These are phyloP conservation scores for Pyrocephalus nanus DNA, from an alignment of 2,797 vertebrate genomes.

Conservation along the genomic window DNA sequence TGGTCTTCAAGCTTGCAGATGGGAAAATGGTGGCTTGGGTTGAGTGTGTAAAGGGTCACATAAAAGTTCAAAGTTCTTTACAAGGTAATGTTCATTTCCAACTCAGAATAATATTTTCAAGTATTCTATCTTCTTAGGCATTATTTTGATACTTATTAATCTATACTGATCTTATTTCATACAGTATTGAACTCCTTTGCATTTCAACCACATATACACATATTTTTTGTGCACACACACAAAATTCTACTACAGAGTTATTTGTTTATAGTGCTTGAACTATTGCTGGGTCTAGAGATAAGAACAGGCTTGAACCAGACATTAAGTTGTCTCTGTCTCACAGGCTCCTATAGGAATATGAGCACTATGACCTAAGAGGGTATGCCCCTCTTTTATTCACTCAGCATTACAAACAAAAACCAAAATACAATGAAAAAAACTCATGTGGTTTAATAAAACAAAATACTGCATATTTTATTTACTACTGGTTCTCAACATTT, in stretches of 20 bases:
- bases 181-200: neutral
- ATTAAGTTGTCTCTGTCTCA: neutral
- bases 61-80: neutral
- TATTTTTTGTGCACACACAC: neutral
- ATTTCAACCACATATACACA: accelerated
- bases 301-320: neutral
- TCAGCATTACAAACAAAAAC: neutral
- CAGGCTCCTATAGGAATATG: neutral
- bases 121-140: neutral
- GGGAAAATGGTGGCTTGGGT: neutral
- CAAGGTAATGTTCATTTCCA: neutral
- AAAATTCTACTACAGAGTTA: neutral
- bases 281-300: neutral
- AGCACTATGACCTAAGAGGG: neutral
- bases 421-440: neutral
- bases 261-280: neutral
- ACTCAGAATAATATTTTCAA: neutral
- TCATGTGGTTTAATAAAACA: neutral
- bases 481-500: neutral
- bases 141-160: neutral
- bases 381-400: neutral
- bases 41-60: neutral
- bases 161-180: neutral
- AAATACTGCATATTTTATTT: neutral
- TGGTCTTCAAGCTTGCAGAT: neutral